Percentiles rank a stretch among this genome's conserved stretches.
Conservation (phyloP, 2,888 invertebrate species). For the Drosophila vallismaia region DNA sequence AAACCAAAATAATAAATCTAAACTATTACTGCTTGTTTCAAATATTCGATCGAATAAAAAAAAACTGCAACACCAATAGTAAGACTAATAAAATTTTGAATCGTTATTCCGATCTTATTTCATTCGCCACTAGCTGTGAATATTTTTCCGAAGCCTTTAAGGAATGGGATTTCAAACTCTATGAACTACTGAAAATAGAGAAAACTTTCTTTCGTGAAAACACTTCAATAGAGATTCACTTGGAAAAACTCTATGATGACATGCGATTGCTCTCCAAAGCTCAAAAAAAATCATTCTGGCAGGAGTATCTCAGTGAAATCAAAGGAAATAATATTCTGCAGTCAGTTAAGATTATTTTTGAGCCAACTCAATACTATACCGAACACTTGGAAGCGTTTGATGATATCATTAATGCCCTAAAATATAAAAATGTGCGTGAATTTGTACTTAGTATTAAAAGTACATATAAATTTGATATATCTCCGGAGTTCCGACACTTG, state of each 20-base stretch:
- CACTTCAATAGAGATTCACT: not conserved
- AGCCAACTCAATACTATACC: not conserved
- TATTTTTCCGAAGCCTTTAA: not conserved
- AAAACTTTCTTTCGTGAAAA: not conserved
- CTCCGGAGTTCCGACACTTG: not conserved
- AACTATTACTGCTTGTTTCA: slow-evolving; percentile 4
- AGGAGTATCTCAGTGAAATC: not conserved
- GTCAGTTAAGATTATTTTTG: not conserved
- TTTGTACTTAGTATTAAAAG: not conserved
- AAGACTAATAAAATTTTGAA: not conserved
- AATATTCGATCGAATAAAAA: slow-evolving; percentile 7
- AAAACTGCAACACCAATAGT: not conserved
- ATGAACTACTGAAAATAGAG: not conserved
- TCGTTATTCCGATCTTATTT: slow-evolving; percentile 7
- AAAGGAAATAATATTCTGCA: not conserved
- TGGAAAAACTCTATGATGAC: not conserved
- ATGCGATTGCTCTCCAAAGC: not conserved
- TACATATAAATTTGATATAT: not conserved
- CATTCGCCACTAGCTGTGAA: slow-evolving; percentile 3
- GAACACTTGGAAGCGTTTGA: not conserved
- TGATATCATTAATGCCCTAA: not conserved
- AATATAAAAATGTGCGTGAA: not conserved
- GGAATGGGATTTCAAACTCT: slow-evolving; percentile 6
- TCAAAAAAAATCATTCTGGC: not conserved
- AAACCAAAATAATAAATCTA: not conserved